Evolutionary conservation across 2,113 vertebrate species (phyloP).

Genomic region (Pedionomus torquatus): DNA sequence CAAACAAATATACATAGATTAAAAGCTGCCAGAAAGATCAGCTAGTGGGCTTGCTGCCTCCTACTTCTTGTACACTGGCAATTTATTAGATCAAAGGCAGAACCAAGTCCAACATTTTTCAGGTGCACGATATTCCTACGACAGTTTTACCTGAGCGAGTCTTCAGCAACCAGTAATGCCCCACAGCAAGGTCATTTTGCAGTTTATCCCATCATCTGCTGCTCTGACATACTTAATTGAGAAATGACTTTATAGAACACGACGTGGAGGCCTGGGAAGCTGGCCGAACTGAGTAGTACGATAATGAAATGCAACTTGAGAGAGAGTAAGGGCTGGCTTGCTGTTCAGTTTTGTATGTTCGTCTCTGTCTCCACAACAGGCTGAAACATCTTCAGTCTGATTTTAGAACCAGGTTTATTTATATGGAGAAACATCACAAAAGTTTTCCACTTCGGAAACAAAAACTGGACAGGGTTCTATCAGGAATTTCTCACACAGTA

Average conservation of each 20-base stretch:
- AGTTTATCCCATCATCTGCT: background rate
- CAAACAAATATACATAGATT: background rate
- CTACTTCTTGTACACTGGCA: background rate
- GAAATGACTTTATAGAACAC: background rate
- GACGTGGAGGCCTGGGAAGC: background rate
- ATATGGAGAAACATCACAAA: background rate
- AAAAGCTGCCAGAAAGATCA: slow-evolving; percentile 30
- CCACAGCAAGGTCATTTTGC: background rate
- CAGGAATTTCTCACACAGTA: rapidly evolving
- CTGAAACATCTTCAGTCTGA: background rate
- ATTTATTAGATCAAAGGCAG: background rate
- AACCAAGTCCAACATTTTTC: background rate
- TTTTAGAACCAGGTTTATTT: background rate
- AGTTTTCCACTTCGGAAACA: background rate
- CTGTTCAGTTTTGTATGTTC: background rate
- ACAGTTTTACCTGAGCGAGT: background rate
- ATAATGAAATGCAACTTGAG: background rate
- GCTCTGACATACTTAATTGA: background rate
- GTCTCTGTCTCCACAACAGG: background rate
- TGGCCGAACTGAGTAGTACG: background rate
- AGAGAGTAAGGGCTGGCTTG: background rate
- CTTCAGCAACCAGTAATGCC: background rate
- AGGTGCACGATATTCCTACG: background rate
- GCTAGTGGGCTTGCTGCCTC: background rate
- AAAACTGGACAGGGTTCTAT: background rate